phyloP scores from a whole-genome alignment of 2,113 vertebrate genomes.

The Glaucomys volans region DNA sequence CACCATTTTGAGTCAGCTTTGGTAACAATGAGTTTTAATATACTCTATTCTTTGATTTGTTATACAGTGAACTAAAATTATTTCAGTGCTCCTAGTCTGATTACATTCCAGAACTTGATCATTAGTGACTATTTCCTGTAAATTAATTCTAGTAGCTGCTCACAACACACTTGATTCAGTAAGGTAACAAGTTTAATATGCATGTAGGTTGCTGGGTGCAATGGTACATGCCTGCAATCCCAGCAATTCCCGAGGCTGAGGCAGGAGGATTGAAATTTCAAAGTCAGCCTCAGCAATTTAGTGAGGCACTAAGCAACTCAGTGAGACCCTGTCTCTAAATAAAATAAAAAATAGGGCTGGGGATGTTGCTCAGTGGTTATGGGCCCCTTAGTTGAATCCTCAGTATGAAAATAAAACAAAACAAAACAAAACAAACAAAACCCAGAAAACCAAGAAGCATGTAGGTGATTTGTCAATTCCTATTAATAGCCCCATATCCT shows the following conservation, averaged over 20 bases:
- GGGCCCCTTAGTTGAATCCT: no score
- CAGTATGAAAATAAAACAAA: no score
- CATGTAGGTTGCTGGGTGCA: neutral
- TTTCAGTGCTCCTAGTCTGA: neutral
- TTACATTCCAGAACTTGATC: constrained; percentile 2
- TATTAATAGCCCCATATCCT: neutral
- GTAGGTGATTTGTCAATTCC: neutral
- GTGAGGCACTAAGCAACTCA: no score
- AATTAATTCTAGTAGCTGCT: neutral
- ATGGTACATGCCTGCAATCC: no score
- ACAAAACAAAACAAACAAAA: no score
- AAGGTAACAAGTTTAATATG: neutral
- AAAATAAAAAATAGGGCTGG: no score
- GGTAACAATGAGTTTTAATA: neutral
- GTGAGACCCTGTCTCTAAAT: no score
- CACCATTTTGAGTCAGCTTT: neutral
- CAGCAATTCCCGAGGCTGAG: no score
- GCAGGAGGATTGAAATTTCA: no score
- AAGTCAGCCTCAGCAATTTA: no score
- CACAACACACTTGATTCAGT: neutral
- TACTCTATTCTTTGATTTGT: constrained; percentile 12
- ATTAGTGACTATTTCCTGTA: neutral
- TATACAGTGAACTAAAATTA: neutral
- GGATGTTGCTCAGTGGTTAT: no score
- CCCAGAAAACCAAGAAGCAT: no score